phyloP scores from a whole-genome alignment of 2,797 vertebrate genomes.

The Semotilus atromaculatus region DNA sequence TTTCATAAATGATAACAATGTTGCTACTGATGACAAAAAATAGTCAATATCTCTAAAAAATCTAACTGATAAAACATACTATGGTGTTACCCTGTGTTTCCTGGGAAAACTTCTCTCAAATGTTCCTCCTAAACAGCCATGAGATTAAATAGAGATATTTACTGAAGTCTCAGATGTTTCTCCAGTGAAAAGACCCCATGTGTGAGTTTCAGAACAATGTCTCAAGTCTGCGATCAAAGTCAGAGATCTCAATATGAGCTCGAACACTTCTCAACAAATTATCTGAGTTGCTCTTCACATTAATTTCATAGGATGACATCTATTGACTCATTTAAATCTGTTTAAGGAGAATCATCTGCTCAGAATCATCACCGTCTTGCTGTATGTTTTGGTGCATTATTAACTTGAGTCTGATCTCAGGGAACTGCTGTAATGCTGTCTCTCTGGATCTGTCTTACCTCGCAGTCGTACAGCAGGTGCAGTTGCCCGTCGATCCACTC shows the following conservation, averaged over 20 bases:
- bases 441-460: constrained; percentile 75
- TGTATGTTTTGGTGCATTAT: neutral
- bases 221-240: neutral
- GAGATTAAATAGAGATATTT: neutral
- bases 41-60: too few species aligned
- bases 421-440: neutral
- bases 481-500: constrained; percentile 93
- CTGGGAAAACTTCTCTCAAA: neutral
- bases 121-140: neutral
- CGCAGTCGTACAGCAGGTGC: constrained; percentile 91
- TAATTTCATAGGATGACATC: neutral
- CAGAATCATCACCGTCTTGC: neutral
- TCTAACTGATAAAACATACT: neutral
- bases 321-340: neutral
- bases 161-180: neutral
- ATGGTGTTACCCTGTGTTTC: neutral
- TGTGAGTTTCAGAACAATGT: neutral
- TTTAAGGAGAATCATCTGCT: neutral
- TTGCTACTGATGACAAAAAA: neutral
- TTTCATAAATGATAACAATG: neutral
- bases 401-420: neutral
- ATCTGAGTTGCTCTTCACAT: neutral
- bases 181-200: neutral
- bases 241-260: neutral
- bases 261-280: neutral